Percentiles rank a stretch among this genome's conserved stretches.
phyloP scores from a whole-genome alignment of 1,140 invertebrate species.

The Chionoecetes opilio region DNA sequence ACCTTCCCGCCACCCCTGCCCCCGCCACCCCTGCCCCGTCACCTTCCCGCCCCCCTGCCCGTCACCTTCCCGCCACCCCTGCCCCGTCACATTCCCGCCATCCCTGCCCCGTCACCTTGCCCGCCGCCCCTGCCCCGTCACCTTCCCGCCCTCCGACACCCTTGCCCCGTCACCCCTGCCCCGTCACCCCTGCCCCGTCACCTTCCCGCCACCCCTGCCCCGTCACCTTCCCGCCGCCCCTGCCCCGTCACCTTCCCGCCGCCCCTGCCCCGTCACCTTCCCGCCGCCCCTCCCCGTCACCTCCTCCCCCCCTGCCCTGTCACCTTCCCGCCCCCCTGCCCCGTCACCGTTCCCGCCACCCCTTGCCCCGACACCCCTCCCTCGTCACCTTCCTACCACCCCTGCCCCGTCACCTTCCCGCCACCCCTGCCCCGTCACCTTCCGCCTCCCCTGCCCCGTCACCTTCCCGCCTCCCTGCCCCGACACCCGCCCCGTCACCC shows the following conservation, averaged over 20 bases:
- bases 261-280: not conserved
- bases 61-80: not conserved
- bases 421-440: not conserved
- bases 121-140: not conserved
- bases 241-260: not conserved
- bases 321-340: too few relatives aligned
- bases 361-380: too few relatives aligned
- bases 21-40: not conserved
- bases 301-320: not conserved
- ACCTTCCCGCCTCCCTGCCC: not conserved
- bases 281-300: not conserved
- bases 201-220: not conserved
- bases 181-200: not conserved
- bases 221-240: not conserved
- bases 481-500: not conserved
- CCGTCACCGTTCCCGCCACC: not conserved
- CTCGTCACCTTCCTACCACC: too few relatives aligned
- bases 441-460: not conserved
- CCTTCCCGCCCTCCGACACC: too few relatives aligned
- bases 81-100: too few relatives aligned
- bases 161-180: not conserved
- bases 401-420: not conserved
- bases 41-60: not conserved
- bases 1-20: not conserved
- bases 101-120: not conserved